Evolutionary conservation across 2,113 vertebrate species (phyloP).

Genomic region (Platichthys stellatus): DNA sequence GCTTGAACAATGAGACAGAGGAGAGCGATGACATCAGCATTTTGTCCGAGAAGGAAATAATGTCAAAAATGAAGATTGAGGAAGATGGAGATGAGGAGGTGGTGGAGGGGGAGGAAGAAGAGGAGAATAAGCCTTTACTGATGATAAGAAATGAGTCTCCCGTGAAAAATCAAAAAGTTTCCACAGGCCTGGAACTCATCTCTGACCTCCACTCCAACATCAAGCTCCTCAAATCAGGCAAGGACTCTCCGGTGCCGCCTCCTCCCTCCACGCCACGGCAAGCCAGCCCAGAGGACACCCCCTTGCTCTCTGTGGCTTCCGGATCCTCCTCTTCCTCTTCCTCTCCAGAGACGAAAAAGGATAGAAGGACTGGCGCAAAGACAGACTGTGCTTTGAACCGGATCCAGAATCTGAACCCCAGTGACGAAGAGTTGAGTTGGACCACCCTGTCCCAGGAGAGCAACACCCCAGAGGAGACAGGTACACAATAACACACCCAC

Average conservation of each 20-base stretch:
- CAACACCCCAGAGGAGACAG: constrained; percentile 91
- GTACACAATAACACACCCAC: constrained; percentile 71
- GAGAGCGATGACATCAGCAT: constrained; percentile 77
- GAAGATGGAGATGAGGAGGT: constrained; percentile 58
- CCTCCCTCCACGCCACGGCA: constrained; percentile 78
- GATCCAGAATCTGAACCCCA: constrained; percentile 95
- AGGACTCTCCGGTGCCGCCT: constrained; percentile 66
- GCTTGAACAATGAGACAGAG: constrained; percentile 64
- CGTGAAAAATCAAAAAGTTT: constrained; percentile 36
- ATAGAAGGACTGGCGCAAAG: constrained; percentile 93
- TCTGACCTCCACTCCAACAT: constrained; percentile 62
- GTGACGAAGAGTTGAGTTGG: constrained; percentile 98
- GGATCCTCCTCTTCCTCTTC: constrained; percentile 84
- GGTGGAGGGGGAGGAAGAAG: constrained; percentile 41
- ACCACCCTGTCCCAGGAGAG: constrained; percentile 97
- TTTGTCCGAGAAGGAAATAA: constrained; percentile 73
- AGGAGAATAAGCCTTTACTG: constrained; percentile 70
- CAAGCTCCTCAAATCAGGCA: constrained; percentile 61
- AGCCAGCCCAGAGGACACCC: constrained; percentile 88
- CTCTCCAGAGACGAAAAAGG: constrained; percentile 96
- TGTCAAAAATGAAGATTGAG: constrained; percentile 66
- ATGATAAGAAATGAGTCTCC: constrained; percentile 43
- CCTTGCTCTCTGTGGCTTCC: constrained; percentile 84
- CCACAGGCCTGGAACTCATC: constrained; percentile 58
- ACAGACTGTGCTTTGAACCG: constrained; percentile 95